Conservation (phyloP, 2,113 vertebrate species). For the Orcinus orca region DNA sequence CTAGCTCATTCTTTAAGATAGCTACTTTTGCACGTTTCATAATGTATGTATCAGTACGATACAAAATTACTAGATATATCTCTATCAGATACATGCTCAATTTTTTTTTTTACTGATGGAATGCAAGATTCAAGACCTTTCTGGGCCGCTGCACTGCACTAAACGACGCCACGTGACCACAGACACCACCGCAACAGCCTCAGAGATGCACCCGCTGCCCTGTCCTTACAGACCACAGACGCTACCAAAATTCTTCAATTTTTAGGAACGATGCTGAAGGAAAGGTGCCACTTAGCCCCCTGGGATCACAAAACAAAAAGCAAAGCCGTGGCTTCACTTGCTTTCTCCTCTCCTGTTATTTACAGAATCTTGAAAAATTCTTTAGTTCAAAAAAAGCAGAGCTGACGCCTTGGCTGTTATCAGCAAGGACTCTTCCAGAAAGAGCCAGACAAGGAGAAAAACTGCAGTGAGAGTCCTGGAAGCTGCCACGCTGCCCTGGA, state of each 20-base stretch:
- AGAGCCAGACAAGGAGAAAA: background rate
- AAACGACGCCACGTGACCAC: background rate
- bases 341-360: background rate
- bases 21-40: background rate
- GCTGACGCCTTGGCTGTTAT: background rate
- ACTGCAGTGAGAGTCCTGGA: background rate
- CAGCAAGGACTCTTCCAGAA: background rate
- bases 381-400: background rate
- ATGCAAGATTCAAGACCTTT: background rate
- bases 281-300: background rate
- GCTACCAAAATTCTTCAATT: background rate
- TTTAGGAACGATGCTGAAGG: background rate
- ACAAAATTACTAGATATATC: background rate
- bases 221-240: background rate
- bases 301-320: background rate
- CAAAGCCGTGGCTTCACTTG: background rate
- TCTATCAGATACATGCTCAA: background rate
- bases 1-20: background rate
- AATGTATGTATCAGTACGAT: background rate
- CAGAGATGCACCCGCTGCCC: background rate
- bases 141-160: background rate
- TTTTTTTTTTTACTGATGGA: background rate
- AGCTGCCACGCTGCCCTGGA: background rate
- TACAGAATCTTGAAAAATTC: background rate
- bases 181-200: background rate